phyloP scores from a whole-genome alignment of 2,797 vertebrate genomes.

The Paedocypris micromegethes region DNA sequence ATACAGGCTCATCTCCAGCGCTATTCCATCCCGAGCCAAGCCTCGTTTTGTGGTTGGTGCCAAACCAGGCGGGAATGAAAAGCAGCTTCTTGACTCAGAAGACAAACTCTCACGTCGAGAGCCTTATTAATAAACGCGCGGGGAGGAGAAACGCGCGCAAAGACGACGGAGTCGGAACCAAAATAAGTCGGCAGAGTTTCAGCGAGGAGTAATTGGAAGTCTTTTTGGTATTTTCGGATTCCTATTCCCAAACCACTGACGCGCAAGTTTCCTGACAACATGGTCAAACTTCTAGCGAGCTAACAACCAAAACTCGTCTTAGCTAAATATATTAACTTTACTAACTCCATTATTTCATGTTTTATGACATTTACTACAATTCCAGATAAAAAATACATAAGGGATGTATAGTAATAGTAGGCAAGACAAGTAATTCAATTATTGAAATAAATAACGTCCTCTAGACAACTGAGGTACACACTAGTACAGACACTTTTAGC shows the following conservation, averaged over 20 bases:
- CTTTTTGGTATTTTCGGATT: constrained; percentile 12
- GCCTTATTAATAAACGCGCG: constrained; percentile 12
- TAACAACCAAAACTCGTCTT: too few species aligned
- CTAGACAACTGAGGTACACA: too few species aligned
- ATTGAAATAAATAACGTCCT: too few species aligned
- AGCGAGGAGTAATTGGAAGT: constrained; percentile 17
- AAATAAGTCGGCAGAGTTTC: constrained; percentile 5
- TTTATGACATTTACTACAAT: too few species aligned
- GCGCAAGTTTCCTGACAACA: neutral
- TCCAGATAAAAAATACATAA: too few species aligned
- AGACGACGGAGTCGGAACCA: constrained; percentile 1
- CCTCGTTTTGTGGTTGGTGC: constrained; percentile 9
- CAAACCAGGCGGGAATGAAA: constrained; percentile 15
- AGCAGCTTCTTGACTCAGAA: constrained; percentile 10
- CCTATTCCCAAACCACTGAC: neutral
- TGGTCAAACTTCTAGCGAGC: too few species aligned
- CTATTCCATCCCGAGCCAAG: constrained; percentile 17
- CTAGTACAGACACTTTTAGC: too few species aligned
- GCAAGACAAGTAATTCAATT: too few species aligned
- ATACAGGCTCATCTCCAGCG: constrained; percentile 13
- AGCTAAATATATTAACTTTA: too few species aligned
- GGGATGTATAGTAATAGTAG: too few species aligned
- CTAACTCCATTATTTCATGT: too few species aligned
- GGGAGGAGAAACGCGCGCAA: neutral
- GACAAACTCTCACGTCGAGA: constrained; percentile 13